These are phyloP conservation scores for Serripes groenlandicus DNA, from an alignment of 2,888 invertebrate genomes.

Conservation along the genomic window DNA sequence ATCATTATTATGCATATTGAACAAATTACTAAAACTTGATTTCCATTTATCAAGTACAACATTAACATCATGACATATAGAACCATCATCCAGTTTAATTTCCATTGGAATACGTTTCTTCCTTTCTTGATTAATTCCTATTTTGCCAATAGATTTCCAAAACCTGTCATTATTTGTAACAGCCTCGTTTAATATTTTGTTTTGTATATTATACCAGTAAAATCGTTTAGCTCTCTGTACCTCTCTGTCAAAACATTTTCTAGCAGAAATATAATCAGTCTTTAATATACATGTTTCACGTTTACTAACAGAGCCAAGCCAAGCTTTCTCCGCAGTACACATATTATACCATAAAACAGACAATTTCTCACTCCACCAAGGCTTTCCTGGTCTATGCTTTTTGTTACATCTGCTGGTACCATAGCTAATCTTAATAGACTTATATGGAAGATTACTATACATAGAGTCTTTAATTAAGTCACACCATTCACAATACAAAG, in stretches of 20 bases:
- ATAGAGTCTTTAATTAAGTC: not conserved
- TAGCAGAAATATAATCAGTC: not conserved
- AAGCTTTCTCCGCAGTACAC: not conserved
- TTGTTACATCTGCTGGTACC: not conserved
- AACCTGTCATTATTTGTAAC: conserved; percentile 2
- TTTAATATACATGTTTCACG: not conserved
- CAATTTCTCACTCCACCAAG: conserved; percentile 19
- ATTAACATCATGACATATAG: not conserved
- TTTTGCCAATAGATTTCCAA: conserved; percentile 26
- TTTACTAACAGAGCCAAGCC: not conserved
- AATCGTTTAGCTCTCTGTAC: conserved; percentile 22
- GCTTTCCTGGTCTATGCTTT: conserved; percentile 5
- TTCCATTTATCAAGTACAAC: conserved; percentile 28
- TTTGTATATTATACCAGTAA: conserved; percentile 25
- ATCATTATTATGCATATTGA: too few relatives aligned
- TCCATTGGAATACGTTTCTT: conserved; percentile 25
- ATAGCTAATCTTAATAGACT: not conserved
- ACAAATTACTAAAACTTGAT: conserved; percentile 6
- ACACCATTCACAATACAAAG: not conserved
- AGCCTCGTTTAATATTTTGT: not conserved
- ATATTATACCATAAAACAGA: not conserved
- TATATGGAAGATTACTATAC: not conserved
- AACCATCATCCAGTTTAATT: conserved; percentile 13
- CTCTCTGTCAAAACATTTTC: conserved; percentile 26
- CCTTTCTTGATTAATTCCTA: conserved; percentile 11